Evolutionary conservation across 2,113 vertebrate species (phyloP).

Genomic region (Forbesichthys agassizii): DNA sequence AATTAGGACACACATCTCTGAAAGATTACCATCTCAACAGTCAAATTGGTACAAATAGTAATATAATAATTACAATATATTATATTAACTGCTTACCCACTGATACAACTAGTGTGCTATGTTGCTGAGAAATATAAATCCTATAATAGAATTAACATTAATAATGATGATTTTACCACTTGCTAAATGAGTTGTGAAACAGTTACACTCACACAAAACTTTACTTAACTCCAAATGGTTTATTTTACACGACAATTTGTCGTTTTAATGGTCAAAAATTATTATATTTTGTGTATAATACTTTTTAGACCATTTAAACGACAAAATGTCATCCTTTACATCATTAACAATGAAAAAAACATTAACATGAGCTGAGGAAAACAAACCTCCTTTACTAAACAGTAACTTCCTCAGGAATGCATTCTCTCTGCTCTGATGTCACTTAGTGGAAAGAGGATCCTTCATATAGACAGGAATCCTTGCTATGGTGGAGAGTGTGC

Average conservation of each 20-base stretch:
- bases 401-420: constrained; percentile 69
- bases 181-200: neutral
- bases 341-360: neutral
- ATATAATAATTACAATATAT: neutral
- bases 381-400: neutral
- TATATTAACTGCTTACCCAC: neutral
- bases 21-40: neutral
- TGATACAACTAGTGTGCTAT: neutral
- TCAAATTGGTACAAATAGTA: neutral
- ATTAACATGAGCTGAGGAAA: neutral
- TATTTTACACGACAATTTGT: no score
- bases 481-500: constrained; percentile 77
- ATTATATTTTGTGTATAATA: neutral
- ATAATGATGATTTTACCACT: no score
- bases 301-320: no score
- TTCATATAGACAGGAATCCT: constrained; percentile 79
- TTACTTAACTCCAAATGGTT: no score
- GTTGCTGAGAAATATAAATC: neutral
- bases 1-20: neutral
- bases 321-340: no score
- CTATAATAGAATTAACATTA: neutral
- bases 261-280: no score
- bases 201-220: neutral
- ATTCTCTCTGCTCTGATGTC: constrained; percentile 79
- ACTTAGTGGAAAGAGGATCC: constrained; percentile 77